Percentiles rank a stretch among this genome's conserved stretches.
These are phyloP conservation scores for Orcinus orca DNA, from an alignment of 2,113 vertebrate genomes.

Conservation along the genomic window DNA sequence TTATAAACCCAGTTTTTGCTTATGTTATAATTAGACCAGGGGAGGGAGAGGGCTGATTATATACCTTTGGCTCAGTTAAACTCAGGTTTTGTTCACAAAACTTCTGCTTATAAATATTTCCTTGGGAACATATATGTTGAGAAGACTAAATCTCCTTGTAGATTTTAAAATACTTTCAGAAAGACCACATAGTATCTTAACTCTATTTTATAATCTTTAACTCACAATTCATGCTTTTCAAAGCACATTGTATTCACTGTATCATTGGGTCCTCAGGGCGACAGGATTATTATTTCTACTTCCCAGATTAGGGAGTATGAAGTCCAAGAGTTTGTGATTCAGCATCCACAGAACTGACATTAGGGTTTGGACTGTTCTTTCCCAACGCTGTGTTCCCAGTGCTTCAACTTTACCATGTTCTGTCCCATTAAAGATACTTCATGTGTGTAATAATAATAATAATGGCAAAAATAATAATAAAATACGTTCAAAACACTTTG, in stretches of 20 bases:
- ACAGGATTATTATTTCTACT: background rate
- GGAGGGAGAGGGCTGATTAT: background rate
- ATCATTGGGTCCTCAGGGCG: background rate
- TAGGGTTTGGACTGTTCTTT: background rate
- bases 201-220: background rate
- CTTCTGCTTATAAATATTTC: background rate
- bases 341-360: background rate
- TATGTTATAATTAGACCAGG: background rate
- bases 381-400: background rate
- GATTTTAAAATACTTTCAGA: background rate
- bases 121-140: background rate
- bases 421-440: background rate
- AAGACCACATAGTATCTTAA: background rate
- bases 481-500: background rate
- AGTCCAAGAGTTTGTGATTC: background rate
- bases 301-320: background rate
- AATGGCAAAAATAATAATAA: background rate
- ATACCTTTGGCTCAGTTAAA: conserved; percentile 19
- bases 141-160: background rate
- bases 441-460: background rate
- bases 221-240: background rate
- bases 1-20: background rate
- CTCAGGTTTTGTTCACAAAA: background rate
- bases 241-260: background rate
- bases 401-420: background rate